Percentiles rank a stretch among this genome's conserved stretches.
These are phyloP conservation scores for Galagoides demidoff DNA, from an alignment of 2,797 vertebrate genomes.

Conservation along the genomic window DNA sequence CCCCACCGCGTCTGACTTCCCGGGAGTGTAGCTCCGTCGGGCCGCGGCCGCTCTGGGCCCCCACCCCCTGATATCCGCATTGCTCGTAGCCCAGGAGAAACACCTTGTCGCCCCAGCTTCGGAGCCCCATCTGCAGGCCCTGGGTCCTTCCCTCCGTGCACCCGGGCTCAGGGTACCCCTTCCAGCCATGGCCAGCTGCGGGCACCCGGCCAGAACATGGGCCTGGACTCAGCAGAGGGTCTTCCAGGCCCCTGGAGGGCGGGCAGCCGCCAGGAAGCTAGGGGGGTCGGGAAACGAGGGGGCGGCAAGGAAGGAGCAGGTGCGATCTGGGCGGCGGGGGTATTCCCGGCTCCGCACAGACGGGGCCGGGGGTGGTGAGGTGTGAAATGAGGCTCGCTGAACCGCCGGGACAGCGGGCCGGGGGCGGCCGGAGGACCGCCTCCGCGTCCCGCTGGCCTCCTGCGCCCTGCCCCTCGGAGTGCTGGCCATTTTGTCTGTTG, in stretches of 20 bases:
- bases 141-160: not conserved
- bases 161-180: not conserved
- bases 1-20: not conserved
- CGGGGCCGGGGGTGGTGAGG: conserved; percentile 82
- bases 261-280: conserved; percentile 29
- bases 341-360: conserved; percentile 81
- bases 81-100: not conserved
- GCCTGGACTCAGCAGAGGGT: not conserved
- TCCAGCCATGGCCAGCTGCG: conserved; percentile 31
- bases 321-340: conserved; percentile 78
- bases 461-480: not conserved
- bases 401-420: conserved; percentile 78
- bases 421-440: conserved; percentile 80
- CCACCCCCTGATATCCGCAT: conserved; percentile 28
- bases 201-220: not conserved
- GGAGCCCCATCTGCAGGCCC: not conserved
- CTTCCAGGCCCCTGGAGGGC: not conserved
- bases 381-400: conserved; percentile 78
- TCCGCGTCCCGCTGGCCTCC: conserved; percentile 57
- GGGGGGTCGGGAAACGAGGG: conserved; percentile 66
- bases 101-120: not conserved
- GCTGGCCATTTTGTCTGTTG: conserved; percentile 71
- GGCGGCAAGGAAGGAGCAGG: conserved; percentile 72
- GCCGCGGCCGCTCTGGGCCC: not conserved
- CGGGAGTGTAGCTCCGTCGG: conserved; percentile 64